A percentile compares a stretch with the other conserved stretches of the same genome.
Conservation (phyloP, 2,113 vertebrate genomes). For the Micromys minutus region DNA sequence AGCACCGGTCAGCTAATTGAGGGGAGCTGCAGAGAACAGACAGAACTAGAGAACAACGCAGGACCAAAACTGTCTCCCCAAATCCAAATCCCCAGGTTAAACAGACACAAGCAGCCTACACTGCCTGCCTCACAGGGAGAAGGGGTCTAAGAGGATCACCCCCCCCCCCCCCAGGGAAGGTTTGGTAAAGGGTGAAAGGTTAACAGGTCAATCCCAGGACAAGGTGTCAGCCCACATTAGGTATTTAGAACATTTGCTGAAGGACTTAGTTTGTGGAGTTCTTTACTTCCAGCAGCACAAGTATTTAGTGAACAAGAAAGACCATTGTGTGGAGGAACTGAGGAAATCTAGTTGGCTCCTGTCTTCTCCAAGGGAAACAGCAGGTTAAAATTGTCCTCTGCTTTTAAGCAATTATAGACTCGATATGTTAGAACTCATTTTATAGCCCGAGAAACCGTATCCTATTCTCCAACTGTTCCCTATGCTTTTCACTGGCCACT, state of each 20-base stretch:
- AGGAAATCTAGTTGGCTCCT: conserved; percentile 60
- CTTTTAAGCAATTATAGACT: conserved; percentile 35
- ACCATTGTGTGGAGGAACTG: conserved; percentile 74
- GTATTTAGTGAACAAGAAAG: conserved; percentile 72
- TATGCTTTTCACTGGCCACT: background rate
- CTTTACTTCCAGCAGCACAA: conserved; percentile 73
- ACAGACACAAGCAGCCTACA: conserved; percentile 63
- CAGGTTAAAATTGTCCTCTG: background rate
- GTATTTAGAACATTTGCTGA: conserved; percentile 79
- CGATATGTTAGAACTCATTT: background rate
- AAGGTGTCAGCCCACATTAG: conserved; percentile 76
- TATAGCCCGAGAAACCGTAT: background rate
- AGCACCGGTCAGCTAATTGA: conserved; percentile 54
- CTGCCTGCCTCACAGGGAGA: conserved; percentile 31
- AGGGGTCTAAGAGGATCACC: conserved; percentile 67
- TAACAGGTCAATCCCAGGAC: conserved; percentile 75
- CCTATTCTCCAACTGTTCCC: background rate
- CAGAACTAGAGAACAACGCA: conserved; percentile 59
- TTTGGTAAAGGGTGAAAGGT: conserved; percentile 76
- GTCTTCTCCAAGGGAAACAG: conserved; percentile 49
- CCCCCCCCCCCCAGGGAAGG: conserved; percentile 52
- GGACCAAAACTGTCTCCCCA: conserved; percentile 64
- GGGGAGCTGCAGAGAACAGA: conserved; percentile 61
- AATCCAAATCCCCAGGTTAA: conserved; percentile 81
- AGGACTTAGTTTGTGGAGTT: conserved; percentile 69